Conservation (phyloP, 2,113 vertebrate species). For the Rhinolophus ferrumequinum region DNA sequence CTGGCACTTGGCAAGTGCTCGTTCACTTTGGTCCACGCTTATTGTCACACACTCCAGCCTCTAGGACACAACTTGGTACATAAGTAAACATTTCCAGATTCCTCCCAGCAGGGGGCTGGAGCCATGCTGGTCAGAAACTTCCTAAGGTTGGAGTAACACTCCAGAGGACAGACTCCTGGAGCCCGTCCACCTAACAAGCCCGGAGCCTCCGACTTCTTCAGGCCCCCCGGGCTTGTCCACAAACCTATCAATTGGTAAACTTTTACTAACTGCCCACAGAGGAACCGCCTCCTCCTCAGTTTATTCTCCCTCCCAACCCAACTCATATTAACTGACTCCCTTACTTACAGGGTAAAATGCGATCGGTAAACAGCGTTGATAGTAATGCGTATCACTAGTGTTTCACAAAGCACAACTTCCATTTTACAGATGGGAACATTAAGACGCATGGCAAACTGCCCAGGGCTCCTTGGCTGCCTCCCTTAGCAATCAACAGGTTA, state of each 20-base stretch:
- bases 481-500: not conserved
- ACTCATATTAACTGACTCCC: not conserved
- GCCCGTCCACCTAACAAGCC: not conserved
- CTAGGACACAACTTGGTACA: not conserved
- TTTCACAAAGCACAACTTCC: not conserved
- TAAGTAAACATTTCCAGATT: slow-evolving; percentile 33
- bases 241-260: not conserved
- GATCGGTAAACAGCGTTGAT: not conserved
- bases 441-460: not conserved
- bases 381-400: not conserved
- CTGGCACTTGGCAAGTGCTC: not conserved
- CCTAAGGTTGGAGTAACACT: not conserved
- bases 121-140: not conserved
- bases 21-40: not conserved
- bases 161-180: not conserved
- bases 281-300: not conserved
- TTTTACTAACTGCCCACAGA: not conserved
- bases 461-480: not conserved
- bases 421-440: not conserved
- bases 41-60: slow-evolving; percentile 3
- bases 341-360: not conserved
- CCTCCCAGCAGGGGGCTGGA: not conserved
- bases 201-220: not conserved
- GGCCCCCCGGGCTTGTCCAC: not conserved
- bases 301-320: not conserved